Evolutionary conservation across 2,113 vertebrate genomes (phyloP).

Genomic region (Conger conger): DNA sequence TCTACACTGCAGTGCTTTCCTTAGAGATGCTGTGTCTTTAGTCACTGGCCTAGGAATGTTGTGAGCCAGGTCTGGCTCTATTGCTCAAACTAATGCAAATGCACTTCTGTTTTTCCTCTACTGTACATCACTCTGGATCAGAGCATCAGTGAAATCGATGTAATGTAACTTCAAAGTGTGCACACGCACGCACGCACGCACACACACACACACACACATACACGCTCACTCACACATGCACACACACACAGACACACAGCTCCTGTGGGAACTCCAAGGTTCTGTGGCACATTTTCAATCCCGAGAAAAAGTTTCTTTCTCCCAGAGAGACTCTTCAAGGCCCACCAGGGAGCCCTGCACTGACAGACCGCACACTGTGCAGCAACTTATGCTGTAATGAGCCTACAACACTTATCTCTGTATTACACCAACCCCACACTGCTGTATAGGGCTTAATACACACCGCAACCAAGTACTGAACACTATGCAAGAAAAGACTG

Average conservation of each 20-base stretch:
- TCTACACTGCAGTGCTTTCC: too few relatives aligned
- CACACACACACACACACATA: not conserved
- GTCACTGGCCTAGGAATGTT: too few relatives aligned
- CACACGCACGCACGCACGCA: too few relatives aligned
- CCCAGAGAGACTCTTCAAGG: constrained; percentile 15
- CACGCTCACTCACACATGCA: not conserved
- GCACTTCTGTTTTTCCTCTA: too few relatives aligned
- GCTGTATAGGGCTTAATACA: not conserved
- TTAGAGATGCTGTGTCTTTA: too few relatives aligned
- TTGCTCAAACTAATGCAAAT: too few relatives aligned
- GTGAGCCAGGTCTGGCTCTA: too few relatives aligned
- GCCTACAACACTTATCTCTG: not conserved
- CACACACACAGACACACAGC: constrained; percentile 10
- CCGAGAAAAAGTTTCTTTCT: constrained; percentile 11
- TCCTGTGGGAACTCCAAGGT: constrained; percentile 4
- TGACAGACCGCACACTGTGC: not conserved
- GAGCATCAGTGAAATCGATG: too few relatives aligned
- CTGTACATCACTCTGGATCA: too few relatives aligned
- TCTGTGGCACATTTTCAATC: not conserved
- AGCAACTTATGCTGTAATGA: not conserved
- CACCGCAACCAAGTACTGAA: not conserved
- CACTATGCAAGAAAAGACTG: not conserved
- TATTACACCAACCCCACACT: not conserved
- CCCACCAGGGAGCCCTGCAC: not conserved
- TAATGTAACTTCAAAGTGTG: too few relatives aligned